Conservation (phyloP, 2,797 vertebrate species). For the Schizopygopsis malacanthus region DNA sequence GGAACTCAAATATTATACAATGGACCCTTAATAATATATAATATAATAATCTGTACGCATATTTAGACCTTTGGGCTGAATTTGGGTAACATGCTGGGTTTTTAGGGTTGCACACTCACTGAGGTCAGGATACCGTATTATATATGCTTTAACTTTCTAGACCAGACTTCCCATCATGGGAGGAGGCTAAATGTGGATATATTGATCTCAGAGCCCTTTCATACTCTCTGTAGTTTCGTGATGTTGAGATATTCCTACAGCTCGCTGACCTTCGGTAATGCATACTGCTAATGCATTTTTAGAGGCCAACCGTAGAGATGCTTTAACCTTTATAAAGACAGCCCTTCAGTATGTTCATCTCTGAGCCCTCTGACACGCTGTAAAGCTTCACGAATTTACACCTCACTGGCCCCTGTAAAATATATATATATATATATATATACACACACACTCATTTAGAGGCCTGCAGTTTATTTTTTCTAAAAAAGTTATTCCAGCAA, state of each 20-base stretch:
- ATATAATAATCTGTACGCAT: neutral
- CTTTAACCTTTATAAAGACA: conserved; percentile 13
- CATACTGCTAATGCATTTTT: neutral
- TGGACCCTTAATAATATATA: too few species aligned
- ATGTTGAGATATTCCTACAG: neutral
- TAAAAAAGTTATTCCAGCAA: neutral
- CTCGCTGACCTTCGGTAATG: neutral
- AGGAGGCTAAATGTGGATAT: neutral
- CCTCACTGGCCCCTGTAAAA: neutral
- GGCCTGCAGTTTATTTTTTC: conserved; percentile 4
- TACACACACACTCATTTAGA: neutral
- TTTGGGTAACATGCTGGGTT: neutral
- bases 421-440: too few species aligned
- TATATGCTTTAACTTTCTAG: neutral
- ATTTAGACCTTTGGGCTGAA: neutral
- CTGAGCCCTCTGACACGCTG: neutral
- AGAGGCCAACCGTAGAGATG: neutral
- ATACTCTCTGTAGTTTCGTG: neutral
- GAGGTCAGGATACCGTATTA: neutral
- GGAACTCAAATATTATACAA: neutral
- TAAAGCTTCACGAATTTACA: neutral
- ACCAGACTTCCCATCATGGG: neutral
- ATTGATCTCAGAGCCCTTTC: neutral
- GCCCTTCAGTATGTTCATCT: neutral
- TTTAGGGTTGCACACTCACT: neutral